Base-by-base conservation (phyloP, 2,797 vertebrate genomes). In the Lerista edwardsae region DNA sequence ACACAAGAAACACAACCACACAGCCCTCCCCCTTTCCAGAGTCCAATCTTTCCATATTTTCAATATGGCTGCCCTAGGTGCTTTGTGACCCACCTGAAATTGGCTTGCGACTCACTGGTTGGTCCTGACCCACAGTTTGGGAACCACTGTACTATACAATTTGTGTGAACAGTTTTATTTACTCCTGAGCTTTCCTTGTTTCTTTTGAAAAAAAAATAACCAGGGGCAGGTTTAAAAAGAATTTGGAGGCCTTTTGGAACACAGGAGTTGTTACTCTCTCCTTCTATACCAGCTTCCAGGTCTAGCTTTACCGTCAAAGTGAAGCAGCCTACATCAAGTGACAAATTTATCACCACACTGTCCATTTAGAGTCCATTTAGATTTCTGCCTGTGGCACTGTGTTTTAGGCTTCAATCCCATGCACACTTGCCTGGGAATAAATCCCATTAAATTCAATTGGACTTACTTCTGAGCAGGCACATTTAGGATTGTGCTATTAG, bases 161-260 rank as follows among this genome's bases (percentile, higher is more conserved):
- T 91, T 86, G n/a, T 84, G 59, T 61, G 85, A 91, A 77, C 5
- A 8, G 1, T 86, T 86, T 91, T 85, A 81, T 87, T 86, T 74
- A 68, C 7, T 79, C 27, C 27, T 17, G 76, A 83, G 55, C 8
- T 72, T 77, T 82, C 75, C 91, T 83, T 74, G 55, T 62, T 23
- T 1, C 64, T 44, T 91, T 81, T 25, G 9, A 10, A 3, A 71
- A 39, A 71, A 69, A 36, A 71, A 39, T 71, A 57, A 68, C 10
- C 6, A 55, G 64, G 44, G 61, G 44, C 15, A 51, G 27, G 10
- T 41, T 10, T 11, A 62, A 51, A n/a, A 21, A 51, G 23, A 21
- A 21, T 23, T 51, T 47, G 41, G 3, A 31, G 47, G 44, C 2
- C 55, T 34, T 15, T 34, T 6, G 62, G n/a, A 65, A 31, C 7